Evolutionary conservation across 1,140 invertebrate species (phyloP), one percentile per base, ranked within the genome.

Genomic region (Tetraneura akinire): DNA sequence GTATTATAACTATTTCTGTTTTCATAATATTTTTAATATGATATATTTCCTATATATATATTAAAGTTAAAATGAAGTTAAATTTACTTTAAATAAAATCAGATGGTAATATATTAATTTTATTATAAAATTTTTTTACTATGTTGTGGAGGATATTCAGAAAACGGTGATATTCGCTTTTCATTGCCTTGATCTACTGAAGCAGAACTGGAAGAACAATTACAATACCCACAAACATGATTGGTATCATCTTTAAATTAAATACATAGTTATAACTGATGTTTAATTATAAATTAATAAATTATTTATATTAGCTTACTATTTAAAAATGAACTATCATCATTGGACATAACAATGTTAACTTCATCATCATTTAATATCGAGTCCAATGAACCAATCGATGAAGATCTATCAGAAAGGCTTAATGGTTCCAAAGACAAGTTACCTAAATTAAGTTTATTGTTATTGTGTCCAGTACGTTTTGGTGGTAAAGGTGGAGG

Each of bases 401-500:
- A 86, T 53, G 90, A 91, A 81, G 89, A 89, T 16, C 80, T 66
- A 80, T 81, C 81, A 13, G 80, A 80, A 45, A 81, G 42, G 45
- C 73, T 80, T 45, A 81, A 49, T 29, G 49, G 76, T 53, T 81
- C 81, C n/a, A 81, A 51, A 37, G 81, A 60, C 66, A 74, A 45
- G 11, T 78, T 78, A 18, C 16, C 45, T 29, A 57, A 9, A 11
- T 18, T 42, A 47, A 45, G 37, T 14, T 78, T 71, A 16, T 68
- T 53, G n/a, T 47, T 26, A 73, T 78, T 57, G 47, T 80, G 51
- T 32, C 55, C 84, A 64, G 86, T 87, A 84, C 88, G 89, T 85
- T 93, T 93, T 29, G 91, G 92, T n/a, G 92, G 93, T 73, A 93
- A 84, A 13, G 92, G 92, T 81, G 91, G 93, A 29, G 91, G 91